Evolutionary conservation across 2,113 vertebrate species (phyloP), one percentile per base, ranked within the genome.

Genomic region (Gallinago jamesoni): DNA sequence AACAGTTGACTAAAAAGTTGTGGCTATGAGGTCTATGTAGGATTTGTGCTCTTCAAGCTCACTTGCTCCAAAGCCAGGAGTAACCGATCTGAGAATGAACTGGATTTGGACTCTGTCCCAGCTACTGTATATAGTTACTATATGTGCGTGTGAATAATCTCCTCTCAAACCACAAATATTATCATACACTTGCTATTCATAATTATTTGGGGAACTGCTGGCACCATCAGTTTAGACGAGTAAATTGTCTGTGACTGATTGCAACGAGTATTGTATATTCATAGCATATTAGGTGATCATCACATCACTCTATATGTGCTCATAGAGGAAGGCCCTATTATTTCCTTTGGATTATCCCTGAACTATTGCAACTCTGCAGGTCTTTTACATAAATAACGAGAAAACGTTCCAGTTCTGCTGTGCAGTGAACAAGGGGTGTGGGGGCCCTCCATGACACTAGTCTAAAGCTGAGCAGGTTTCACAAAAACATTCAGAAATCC

Each of bases 401-500:
- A 70, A 70, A 84, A 41, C 0, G 4, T 89, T 69, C 9, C 14
- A 63, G 22, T 55, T 83, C 41, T 64, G 6, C 7, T 77, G 7
- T 62, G 85, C 37, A 66, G 62, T 77, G 22, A 77, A 23, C 33
- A 66, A 30, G 16, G 5, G 6, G 3, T 22, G 59, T 9, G 22
- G 35, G n/a, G 5, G 6, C 1, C 21, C 7, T 64, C 45, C 45
- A 27, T 19, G 59, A 14, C 7, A 56, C n/a, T 21, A 30, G 23
- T 2, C 2, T 73, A 56, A 95, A 89, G 55, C 60, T 79, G 39
- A 73, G 47, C 8, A 43, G 13, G 45, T 60, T 76, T 73, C 82
- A 69, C 45, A 62, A 55, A 96, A 83, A 57, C 59, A n/a, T 90
- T 85, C 31, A 47, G 19, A 75, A 73, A 89, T 76, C 22, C 60